A percentile compares a stretch with the other conserved stretches of the same genome.
Evolutionary conservation across 1,140 invertebrate species (phyloP).

Genomic region (Drosophila carrolli): DNA sequence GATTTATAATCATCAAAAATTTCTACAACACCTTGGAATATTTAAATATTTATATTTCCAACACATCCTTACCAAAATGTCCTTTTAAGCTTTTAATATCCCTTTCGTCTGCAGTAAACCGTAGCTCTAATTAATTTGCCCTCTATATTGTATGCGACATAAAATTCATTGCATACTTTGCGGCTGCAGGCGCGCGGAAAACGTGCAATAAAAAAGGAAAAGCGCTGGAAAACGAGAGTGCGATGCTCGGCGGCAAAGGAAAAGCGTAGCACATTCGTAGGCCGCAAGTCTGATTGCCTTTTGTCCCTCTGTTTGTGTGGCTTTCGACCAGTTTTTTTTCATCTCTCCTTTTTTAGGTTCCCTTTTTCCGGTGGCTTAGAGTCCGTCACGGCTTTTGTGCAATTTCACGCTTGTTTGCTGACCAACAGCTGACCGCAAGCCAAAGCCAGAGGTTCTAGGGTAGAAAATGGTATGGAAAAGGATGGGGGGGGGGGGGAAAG

Average conservation of each 20-base stretch:
- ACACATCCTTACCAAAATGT: too few species aligned
- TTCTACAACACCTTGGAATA: background rate
- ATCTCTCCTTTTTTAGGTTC: background rate
- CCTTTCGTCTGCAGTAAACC: background rate
- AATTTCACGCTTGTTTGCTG: conserved; percentile 82
- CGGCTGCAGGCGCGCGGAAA: conserved; percentile 12
- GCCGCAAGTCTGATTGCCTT: conserved; percentile 79
- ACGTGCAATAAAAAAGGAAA: conserved; percentile 31
- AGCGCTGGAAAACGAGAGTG: conserved; percentile 10
- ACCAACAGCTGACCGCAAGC: conserved; percentile 74
- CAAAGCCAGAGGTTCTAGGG: conserved; percentile 42
- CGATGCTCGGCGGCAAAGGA: conserved; percentile 13
- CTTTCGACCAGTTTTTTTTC: conserved; percentile 7
- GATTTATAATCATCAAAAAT: too few species aligned
- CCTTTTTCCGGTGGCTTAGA: conserved; percentile 32
- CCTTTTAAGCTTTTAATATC: too few species aligned
- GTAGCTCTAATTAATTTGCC: conserved; percentile 24
- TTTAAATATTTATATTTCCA: background rate
- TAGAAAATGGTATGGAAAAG: background rate
- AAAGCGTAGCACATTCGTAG: conserved; percentile 37
- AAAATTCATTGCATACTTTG: conserved; percentile 36
- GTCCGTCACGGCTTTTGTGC: conserved; percentile 70
- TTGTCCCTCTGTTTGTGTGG: conserved; percentile 37
- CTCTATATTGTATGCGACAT: conserved; percentile 23
- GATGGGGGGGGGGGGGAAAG: background rate